Evolutionary conservation across 1,140 invertebrate species (phyloP).

Genomic region (Cydia amplana): DNA sequence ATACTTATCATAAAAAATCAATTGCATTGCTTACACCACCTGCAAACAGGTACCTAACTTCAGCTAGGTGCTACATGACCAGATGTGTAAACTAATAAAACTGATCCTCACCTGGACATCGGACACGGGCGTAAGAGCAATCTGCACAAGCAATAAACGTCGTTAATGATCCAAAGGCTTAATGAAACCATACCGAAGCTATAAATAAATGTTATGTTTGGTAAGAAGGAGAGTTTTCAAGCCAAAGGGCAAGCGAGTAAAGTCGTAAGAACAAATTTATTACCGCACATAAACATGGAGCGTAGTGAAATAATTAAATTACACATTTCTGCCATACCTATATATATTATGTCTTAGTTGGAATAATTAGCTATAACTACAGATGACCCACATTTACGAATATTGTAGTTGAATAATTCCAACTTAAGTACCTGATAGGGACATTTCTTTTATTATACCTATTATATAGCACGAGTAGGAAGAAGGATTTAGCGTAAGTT

Average conservation of each 20-base stretch:
- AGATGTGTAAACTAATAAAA: conserved; percentile 22
- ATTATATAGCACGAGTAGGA: no score
- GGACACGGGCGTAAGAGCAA: neutral
- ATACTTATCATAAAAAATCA: no score
- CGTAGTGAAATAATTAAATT: neutral
- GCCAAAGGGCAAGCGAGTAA: neutral
- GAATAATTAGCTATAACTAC: no score
- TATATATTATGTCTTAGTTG: no score
- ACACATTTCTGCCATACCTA: no score
- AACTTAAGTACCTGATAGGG: no score
- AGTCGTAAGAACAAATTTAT: neutral
- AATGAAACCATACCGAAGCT: neutral
- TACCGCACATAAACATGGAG: neutral
- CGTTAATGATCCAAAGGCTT: neutral
- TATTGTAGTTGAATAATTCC: no score
- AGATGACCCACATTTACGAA: no score
- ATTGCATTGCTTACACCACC: no score
- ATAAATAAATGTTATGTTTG: conserved; percentile 1
- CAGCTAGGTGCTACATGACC: conserved; percentile 4
- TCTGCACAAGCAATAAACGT: neutral
- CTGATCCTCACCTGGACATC: neutral
- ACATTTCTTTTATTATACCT: no score
- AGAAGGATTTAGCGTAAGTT: no score
- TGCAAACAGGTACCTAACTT: neutral
- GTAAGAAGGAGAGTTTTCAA: neutral